These are phyloP conservation scores for Onchidella celtica DNA, from an alignment of 2,888 invertebrate genomes.

Conservation along the genomic window DNA sequence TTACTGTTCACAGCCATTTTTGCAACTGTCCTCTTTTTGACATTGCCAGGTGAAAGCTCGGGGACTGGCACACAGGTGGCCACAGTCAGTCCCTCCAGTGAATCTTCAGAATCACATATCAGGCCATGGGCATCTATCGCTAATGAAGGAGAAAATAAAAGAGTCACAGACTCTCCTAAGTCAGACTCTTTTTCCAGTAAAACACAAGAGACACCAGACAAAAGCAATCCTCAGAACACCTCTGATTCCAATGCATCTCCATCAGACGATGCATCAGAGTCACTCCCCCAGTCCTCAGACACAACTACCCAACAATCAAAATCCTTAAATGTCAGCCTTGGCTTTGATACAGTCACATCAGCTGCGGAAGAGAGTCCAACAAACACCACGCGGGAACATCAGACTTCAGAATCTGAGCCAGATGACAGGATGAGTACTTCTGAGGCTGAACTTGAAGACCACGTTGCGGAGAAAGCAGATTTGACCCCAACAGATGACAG, in stretches of 20 bases:
- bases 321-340: conserved; percentile 14
- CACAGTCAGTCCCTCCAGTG: conserved; percentile 27
- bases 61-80: not conserved
- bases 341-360: conserved; percentile 18
- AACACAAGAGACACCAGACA: not conserved
- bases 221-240: not conserved
- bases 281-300: not conserved
- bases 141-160: conserved; percentile 28
- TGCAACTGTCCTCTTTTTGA: no score
- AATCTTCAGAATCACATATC: not conserved
- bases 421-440: not conserved
- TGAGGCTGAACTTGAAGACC: not conserved
- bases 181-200: not conserved
- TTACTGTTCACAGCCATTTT: no score
- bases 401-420: not conserved
- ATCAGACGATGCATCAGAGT: not conserved
- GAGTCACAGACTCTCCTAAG: not conserved
- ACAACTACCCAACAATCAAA: not conserved
- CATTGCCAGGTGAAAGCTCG: conserved; percentile 35
- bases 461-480: not conserved
- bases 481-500: not conserved
- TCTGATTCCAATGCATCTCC: not conserved
- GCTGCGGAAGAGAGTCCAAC: not conserved
- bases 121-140: conserved; percentile 34
- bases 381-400: not conserved